Evolutionary conservation across 1,140 invertebrate species (phyloP).

Genomic region (Cherax destructor): DNA sequence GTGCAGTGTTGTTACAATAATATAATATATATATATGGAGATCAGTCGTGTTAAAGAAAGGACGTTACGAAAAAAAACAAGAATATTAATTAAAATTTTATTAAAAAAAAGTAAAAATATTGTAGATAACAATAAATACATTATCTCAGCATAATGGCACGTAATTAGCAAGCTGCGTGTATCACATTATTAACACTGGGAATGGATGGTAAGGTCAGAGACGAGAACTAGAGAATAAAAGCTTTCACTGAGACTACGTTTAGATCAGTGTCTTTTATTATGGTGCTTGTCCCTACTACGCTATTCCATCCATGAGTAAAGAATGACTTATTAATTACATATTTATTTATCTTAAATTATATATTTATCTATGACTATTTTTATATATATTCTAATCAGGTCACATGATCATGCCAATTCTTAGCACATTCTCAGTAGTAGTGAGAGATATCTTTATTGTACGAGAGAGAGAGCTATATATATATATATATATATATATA

Average conservation of each 20-base stretch:
- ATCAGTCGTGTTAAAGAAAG: background rate
- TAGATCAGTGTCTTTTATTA: no score
- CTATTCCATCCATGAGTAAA: no score
- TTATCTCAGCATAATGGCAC: background rate
- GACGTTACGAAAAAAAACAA: background rate
- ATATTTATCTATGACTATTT: background rate
- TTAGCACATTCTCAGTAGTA: background rate
- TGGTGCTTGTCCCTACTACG: no score
- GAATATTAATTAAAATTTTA: background rate
- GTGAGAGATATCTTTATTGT: background rate
- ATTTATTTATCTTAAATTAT: no score
- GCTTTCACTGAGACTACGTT: no score
- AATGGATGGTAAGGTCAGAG: no score
- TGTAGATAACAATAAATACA: background rate
- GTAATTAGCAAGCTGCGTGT: background rate
- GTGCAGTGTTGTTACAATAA: no score
- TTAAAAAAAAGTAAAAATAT: conserved; percentile 1
- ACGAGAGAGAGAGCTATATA: background rate
- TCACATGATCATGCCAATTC: background rate
- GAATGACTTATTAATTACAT: no score
- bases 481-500: conserved; percentile 4
- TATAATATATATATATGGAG: no score
- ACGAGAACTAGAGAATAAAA: no score
- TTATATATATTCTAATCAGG: conserved; percentile 6
- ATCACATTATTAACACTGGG: background rate